Evolutionary conservation across 2,888 invertebrate genomes (phyloP).

Genomic region (Eledona agricola): DNA sequence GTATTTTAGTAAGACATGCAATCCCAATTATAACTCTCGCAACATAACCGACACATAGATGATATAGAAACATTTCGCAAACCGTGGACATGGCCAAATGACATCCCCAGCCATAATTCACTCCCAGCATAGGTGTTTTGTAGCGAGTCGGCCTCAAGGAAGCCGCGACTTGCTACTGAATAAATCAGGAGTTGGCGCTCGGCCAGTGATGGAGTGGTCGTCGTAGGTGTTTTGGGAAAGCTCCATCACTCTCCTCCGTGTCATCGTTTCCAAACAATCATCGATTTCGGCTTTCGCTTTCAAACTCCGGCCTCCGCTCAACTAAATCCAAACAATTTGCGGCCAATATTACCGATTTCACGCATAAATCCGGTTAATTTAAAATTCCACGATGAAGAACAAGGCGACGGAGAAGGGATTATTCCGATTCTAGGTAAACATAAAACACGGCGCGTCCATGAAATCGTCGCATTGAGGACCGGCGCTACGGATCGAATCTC

Average conservation of each 20-base stretch:
- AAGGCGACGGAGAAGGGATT: too few relatives aligned
- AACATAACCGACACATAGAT: conserved; percentile 56
- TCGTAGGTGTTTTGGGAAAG: conserved; percentile 32
- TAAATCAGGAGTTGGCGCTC: conserved; percentile 56
- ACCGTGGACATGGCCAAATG: conserved; percentile 57
- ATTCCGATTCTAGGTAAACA: conserved; percentile 16
- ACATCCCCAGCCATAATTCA: conserved; percentile 57
- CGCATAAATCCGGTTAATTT: conserved; percentile 14
- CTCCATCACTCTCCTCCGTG: conserved; percentile 27
- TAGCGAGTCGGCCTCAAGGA: conserved; percentile 55
- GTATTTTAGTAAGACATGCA: conserved; percentile 52
- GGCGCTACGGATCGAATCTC: too few relatives aligned
- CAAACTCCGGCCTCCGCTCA: conserved; percentile 4
- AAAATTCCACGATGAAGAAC: conserved; percentile 5
- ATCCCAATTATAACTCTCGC: conserved; percentile 55
- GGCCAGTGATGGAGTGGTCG: conserved; percentile 49
- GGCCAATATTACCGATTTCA: conserved; percentile 11
- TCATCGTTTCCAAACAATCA: conserved; percentile 27
- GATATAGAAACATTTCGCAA: conserved; percentile 59
- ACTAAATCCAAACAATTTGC: not conserved
- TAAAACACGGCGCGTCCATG: too few relatives aligned
- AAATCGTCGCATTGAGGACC: too few relatives aligned
- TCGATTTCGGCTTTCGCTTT: conserved; percentile 14
- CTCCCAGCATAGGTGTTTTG: conserved; percentile 57
- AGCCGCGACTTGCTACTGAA: conserved; percentile 55